phyloP scores from a whole-genome alignment of 2,797 vertebrate species.

The Botia kubotai region DNA sequence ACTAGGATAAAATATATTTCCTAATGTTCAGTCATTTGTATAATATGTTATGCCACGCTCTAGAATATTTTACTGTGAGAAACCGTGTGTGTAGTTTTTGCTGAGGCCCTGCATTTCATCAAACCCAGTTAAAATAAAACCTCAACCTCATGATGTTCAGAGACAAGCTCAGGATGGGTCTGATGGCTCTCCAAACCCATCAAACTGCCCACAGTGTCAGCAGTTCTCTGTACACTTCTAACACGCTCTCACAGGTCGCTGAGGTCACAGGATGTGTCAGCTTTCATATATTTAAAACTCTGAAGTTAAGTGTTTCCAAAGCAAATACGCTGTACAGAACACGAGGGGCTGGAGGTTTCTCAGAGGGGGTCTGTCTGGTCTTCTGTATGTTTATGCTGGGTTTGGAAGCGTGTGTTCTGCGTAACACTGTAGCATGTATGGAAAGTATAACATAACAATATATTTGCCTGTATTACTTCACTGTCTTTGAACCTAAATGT shows the following conservation, averaged over 20 bases:
- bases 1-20: slow-evolving; percentile 1
- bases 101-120: slow-evolving; percentile 53
- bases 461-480: no score
- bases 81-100: slow-evolving; percentile 30
- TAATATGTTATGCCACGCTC: no score
- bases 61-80: no score
- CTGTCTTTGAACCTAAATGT: no score
- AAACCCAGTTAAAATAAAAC: slow-evolving; percentile 61
- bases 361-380: slow-evolving; percentile 17
- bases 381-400: slow-evolving; percentile 40
- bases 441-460: no score
- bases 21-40: slow-evolving; percentile 27
- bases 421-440: no score
- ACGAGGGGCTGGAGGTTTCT: slow-evolving; percentile 35
- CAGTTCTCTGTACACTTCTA: slow-evolving; percentile 47
- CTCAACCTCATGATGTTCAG: slow-evolving; percentile 59
- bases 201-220: slow-evolving; percentile 43
- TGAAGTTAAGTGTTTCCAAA: slow-evolving; percentile 57
- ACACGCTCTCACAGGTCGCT: slow-evolving; percentile 60
- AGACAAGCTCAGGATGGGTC: slow-evolving; percentile 57
- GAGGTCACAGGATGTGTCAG: slow-evolving; percentile 63
- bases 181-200: slow-evolving; percentile 38
- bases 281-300: slow-evolving; percentile 53
- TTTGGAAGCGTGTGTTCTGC: not conserved
- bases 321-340: slow-evolving; percentile 29